Conservation (phyloP, 1,140 invertebrate species). For the Pseudomyrmex concolor region DNA sequence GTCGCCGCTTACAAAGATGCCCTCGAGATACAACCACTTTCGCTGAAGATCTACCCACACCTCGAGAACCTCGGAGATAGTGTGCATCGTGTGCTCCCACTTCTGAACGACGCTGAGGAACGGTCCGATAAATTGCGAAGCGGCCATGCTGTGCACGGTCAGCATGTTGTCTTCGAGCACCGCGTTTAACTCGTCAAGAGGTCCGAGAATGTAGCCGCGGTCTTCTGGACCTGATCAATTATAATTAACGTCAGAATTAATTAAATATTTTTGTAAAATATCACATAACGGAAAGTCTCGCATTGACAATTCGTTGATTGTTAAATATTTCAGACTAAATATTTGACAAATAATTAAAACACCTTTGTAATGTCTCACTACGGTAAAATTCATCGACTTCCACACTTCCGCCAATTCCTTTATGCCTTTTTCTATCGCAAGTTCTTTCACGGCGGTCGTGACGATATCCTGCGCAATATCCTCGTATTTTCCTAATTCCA, state of each 20-base stretch:
- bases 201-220: conserved; percentile 90
- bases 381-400: conserved; percentile 90
- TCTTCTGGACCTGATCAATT: conserved; percentile 84
- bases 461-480: conserved; percentile 94
- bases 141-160: conserved; percentile 95
- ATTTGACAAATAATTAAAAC: conserved; percentile 20
- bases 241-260: not conserved
- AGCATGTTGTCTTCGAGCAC: conserved; percentile 95
- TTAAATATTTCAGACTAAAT: no score
- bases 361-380: conserved; percentile 88
- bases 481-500: conserved; percentile 94
- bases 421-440: conserved; percentile 94
- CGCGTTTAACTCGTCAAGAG: conserved; percentile 92
- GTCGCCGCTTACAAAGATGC: conserved; percentile 95
- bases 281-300: no score
- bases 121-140: conserved; percentile 95
- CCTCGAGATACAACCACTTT: conserved; percentile 96
- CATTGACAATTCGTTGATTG: no score
- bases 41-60: conserved; percentile 93
- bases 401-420: conserved; percentile 91
- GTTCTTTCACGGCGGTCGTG: conserved; percentile 94
- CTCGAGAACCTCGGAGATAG: conserved; percentile 93
- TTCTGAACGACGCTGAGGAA: conserved; percentile 92
- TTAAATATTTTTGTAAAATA: not conserved
- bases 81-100: conserved; percentile 93